Evolutionary conservation across 2,888 invertebrate species (phyloP).

Genomic region (Masnerella sp.): DNA sequence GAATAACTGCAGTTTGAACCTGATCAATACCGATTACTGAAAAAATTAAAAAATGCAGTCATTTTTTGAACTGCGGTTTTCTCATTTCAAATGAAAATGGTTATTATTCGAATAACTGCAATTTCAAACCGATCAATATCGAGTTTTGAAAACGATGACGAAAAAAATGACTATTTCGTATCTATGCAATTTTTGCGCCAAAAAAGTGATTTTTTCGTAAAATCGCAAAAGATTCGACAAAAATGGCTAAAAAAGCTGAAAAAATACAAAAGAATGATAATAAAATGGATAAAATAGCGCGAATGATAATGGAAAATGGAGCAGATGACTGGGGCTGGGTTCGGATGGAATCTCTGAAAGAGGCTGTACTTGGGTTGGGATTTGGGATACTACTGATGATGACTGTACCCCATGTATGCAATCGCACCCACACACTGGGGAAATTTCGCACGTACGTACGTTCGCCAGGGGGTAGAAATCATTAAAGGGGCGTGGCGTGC

Average conservation of each 20-base stretch:
- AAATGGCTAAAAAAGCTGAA: too few relatives aligned
- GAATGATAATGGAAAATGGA: neutral
- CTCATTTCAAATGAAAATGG: too few relatives aligned
- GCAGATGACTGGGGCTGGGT: constrained; percentile 19
- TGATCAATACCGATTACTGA: too few relatives aligned
- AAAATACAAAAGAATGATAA: neutral
- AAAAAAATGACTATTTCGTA: neutral
- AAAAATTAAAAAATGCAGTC: neutral
- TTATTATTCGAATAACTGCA: too few relatives aligned
- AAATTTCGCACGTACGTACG: constrained; percentile 72
- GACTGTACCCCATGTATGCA: constrained; percentile 71
- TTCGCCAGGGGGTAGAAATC: constrained; percentile 76
- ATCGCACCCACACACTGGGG: constrained; percentile 64
- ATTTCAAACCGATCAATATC: too few relatives aligned
- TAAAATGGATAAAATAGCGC: constrained; percentile 14
- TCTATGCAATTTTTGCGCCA: too few relatives aligned
- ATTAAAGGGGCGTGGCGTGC: constrained; percentile 78
- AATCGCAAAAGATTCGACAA: neutral
- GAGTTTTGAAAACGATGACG: too few relatives aligned
- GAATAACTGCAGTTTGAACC: too few relatives aligned
- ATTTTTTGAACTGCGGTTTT: neutral
- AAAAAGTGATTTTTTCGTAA: too few relatives aligned
- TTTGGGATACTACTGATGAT: constrained; percentile 74
- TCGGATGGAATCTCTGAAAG: constrained; percentile 56
- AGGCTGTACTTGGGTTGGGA: constrained; percentile 67